These are phyloP conservation scores for Elanus axillaris DNA, from an alignment of 2,113 vertebrate genomes.

Conservation along the genomic window DNA sequence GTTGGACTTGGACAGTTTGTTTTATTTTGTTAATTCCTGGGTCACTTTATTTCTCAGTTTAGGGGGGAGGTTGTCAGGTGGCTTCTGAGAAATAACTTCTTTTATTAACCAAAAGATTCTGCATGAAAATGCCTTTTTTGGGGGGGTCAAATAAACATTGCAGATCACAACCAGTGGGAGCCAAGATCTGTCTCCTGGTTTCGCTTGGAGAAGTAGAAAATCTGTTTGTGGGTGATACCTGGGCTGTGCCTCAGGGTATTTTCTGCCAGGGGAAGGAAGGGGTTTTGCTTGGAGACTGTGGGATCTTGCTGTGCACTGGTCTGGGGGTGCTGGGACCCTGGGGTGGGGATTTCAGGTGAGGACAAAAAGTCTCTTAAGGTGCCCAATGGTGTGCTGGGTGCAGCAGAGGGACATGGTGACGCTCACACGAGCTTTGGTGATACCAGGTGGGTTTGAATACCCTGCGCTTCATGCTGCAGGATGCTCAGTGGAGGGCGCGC, in stretches of 20 bases:
- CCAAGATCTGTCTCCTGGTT: not conserved
- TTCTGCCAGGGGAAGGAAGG: not conserved
- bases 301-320: not conserved
- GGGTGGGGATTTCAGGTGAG: fast-evolving
- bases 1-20: not conserved
- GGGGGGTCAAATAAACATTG: slow-evolving; percentile 45
- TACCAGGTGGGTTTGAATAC: not conserved
- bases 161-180: not conserved
- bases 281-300: not conserved
- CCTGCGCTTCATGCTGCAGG: fast-evolving
- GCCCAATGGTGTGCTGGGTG: fast-evolving
- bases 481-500: not conserved
- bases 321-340: not conserved
- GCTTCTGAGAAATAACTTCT: not conserved
- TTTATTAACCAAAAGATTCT: slow-evolving; percentile 38
- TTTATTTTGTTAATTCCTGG: not conserved
- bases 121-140: slow-evolving; percentile 8
- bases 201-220: not conserved
- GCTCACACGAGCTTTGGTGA: not conserved
- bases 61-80: not conserved
- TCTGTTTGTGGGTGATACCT: not conserved
- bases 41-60: not conserved
- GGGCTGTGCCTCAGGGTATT: not conserved
- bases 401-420: fast-evolving
- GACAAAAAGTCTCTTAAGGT: not conserved